Conservation (phyloP, 2,797 vertebrate genomes). For the Cygnus olor region DNA sequence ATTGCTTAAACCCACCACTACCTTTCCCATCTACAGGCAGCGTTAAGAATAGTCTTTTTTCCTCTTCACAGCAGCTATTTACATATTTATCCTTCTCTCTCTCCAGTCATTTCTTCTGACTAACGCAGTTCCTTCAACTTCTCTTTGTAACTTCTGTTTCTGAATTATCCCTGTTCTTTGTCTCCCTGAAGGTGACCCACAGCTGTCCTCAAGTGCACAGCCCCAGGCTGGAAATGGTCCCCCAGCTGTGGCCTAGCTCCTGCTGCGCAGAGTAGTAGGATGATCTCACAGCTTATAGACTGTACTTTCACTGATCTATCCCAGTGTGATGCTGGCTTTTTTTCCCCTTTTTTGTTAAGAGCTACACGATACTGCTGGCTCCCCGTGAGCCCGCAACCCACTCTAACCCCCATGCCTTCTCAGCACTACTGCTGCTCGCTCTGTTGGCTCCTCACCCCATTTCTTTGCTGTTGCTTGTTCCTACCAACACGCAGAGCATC, state of each 20-base stretch:
- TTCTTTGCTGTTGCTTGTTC: background rate
- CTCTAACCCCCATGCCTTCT: background rate
- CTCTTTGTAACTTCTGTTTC: background rate
- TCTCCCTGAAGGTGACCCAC: background rate
- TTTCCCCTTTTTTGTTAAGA: background rate
- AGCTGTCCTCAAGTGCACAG: background rate
- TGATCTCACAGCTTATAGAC: conserved; percentile 13
- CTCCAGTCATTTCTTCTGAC: background rate
- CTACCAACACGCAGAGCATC: background rate
- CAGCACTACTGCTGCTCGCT: background rate
- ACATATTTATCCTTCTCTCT: background rate
- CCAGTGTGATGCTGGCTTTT: background rate
- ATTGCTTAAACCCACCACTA: background rate
- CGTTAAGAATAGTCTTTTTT: background rate
- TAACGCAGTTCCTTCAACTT: background rate
- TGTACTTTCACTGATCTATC: background rate
- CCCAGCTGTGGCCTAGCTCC: background rate
- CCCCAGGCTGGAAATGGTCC: background rate
- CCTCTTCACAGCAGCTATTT: background rate
- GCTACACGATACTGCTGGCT: background rate
- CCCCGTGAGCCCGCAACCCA: background rate
- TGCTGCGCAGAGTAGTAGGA: background rate
- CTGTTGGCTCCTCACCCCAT: background rate
- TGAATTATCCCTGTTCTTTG: background rate
- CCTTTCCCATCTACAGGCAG: background rate